Base-by-base conservation (phyloP, 2,888 invertebrate genomes). In the Anticlea derivata region DNA sequence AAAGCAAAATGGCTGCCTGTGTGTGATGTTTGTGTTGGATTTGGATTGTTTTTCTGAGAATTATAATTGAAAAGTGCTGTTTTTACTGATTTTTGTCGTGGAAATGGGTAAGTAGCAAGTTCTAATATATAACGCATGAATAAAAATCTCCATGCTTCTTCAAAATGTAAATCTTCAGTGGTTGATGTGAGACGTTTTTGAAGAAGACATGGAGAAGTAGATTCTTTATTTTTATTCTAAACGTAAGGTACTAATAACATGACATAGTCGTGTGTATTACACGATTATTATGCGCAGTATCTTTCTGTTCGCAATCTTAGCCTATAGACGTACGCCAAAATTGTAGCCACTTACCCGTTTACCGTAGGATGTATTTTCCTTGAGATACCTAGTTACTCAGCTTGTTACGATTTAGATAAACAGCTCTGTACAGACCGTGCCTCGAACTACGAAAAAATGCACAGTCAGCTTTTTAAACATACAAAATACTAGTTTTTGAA, bases 1-100 rank as follows among this genome's bases (percentile, higher is more conserved):
- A 70, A 75, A 72, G 55, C 69, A 87, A 86, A 75, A 89, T 90
- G 89, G 88, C 86, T 60, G 72, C 73, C 67, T 58, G 60, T 79
- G 71, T 82, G 72, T 79, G 74, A 75, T 87, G 85, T 82, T 83
- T 87, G 77, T 79, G 64, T 50, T 77, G 80, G 75, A 73, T 55
- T 50, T 77, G 80, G 75, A 73, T 55, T 83, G 77, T 75, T 83
- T 72, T 81, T 78, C 72, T 75, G 80, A 83, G 79, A 74, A 55
- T 72, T 71, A 61, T 68, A 74, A 66, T 61, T 60, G 56, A 65
- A 58, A 68, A 73, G 75, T 76, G 78, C 59, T 65, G 70, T 62
- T 66, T 70, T 63, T 58, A 63, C 70, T 67, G 65, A 55, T 57
- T 61, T 64, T 58, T 67, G 59, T 54, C 49, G 63, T 60, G 54